Conservation (phyloP, 2,113 vertebrate species). For the Sciurus niger region DNA sequence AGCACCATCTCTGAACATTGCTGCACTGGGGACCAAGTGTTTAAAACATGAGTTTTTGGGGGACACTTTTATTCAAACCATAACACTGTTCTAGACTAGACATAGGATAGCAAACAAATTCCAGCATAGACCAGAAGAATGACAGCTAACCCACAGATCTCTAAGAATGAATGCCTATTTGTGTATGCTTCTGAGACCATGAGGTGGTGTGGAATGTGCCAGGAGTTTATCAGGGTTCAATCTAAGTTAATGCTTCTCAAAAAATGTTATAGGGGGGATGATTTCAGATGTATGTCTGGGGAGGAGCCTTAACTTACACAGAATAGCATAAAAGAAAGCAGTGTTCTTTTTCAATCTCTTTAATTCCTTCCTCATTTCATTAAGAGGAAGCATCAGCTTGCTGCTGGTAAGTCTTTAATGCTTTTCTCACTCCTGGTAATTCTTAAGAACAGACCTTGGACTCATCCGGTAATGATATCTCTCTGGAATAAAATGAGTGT, state of each 20-base stretch:
- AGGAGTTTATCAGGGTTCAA: background rate
- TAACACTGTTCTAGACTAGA: background rate
- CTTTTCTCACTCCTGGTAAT: background rate
- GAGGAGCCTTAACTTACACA: background rate
- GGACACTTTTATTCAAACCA: background rate
- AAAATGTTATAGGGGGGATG: background rate
- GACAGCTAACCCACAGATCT: background rate
- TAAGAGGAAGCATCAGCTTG: background rate
- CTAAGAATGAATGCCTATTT: background rate
- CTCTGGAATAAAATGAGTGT: background rate
- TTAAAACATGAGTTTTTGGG: background rate
- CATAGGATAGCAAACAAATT: background rate
- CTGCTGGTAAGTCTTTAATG: background rate
- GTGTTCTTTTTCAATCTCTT: background rate
- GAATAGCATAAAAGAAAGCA: background rate
- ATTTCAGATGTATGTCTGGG: rapidly evolving
- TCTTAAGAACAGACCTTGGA: background rate
- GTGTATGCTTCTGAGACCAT: background rate
- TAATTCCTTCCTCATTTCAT: background rate
- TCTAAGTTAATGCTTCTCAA: background rate
- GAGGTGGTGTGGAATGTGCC: rapidly evolving
- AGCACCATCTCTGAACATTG: background rate
- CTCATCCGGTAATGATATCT: rapidly evolving
- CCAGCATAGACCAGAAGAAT: background rate
- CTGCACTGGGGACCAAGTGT: background rate